Evolutionary conservation across 2,888 invertebrate genomes (phyloP).

Genomic region (Oxycera nigricornis): DNA sequence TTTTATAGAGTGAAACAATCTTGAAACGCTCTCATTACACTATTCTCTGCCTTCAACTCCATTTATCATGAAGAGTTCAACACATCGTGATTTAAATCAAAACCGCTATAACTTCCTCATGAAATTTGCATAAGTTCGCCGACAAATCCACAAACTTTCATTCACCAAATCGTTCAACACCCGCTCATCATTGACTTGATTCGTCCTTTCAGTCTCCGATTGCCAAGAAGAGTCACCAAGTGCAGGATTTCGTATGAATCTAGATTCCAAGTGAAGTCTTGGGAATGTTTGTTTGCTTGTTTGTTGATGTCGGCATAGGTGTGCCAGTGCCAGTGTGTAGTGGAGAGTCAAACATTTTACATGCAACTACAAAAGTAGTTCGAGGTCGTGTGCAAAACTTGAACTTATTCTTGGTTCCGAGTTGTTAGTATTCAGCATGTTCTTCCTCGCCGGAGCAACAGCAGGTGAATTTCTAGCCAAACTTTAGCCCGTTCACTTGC

Average conservation of each 20-base stretch:
- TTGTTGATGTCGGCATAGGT: neutral
- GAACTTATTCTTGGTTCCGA: conserved; percentile 1
- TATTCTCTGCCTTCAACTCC: too few species aligned
- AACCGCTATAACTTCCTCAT: conserved; percentile 51
- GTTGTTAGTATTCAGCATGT: conserved; percentile 4
- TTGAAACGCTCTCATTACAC: too few species aligned
- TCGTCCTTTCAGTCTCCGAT: neutral
- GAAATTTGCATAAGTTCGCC: conserved; percentile 50
- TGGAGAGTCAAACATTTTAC: neutral
- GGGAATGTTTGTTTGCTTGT: neutral
- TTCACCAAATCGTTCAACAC: conserved; percentile 45
- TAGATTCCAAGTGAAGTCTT: neutral
- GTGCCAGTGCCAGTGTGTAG: neutral
- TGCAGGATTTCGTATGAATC: neutral
- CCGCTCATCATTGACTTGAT: conserved; percentile 21
- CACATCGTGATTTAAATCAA: too few species aligned
- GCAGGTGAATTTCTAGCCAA: conserved; percentile 18
- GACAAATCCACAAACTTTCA: conserved; percentile 40
- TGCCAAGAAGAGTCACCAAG: neutral
- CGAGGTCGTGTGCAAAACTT: conserved; percentile 38
- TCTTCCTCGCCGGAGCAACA: conserved; percentile 5
- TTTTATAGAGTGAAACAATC: too few species aligned
- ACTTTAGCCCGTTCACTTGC: neutral
- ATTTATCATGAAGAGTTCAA: too few species aligned
- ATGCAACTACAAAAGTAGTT: conserved; percentile 32